Base-by-base conservation (phyloP, 2,113 vertebrate species). In the Myxocyprinus asiaticus region DNA sequence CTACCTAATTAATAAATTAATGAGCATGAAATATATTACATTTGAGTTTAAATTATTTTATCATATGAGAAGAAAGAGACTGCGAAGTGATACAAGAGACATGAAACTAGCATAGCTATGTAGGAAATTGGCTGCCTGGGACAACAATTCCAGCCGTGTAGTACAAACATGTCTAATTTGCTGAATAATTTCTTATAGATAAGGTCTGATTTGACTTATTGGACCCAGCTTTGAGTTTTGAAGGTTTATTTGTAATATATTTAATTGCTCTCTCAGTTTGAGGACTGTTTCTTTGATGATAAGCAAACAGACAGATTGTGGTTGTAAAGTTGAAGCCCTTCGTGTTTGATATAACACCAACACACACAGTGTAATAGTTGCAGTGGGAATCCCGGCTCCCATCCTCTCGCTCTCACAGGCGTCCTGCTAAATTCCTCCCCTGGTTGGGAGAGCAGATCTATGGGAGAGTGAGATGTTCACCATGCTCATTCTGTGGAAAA, bases 401-500 rank as follows among this genome's bases (percentile, higher is more conserved):
- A 45, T 22, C 63, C 44, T 82, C 85, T 78, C 58, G 83, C 69
- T 74, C 70, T 87, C 77, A 74, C 33, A 84, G 53, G 56, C 82
- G 77, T 87, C 77, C 84, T 84, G 80, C 88, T 87, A 91, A 85
- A 87, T 87, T 94, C 79, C 81, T 85, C 86, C 81, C 84, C 71
- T 82, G 81, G n/a, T 67, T 80, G 86, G 47, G 67, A 43, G 62
- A 70, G 81, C 68, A 86, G 51, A 64, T 74, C 66, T 50, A 17
- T 67, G 62, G 79, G 17, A 69, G 12, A 10, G 47, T 11, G 11
- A 22, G 80, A 80, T 78, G 79, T 88, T 87, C 82, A 77, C 75
- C 62, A 53, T 77, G 55, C 11, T 61, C 9, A 59, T 15, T 47
- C 6, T 22, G 8, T 43, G 22, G 43, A 59, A 61, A 43, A 73